Base-by-base conservation (phyloP, 1,140 invertebrate genomes). In the Trachelipus rathkii region DNA sequence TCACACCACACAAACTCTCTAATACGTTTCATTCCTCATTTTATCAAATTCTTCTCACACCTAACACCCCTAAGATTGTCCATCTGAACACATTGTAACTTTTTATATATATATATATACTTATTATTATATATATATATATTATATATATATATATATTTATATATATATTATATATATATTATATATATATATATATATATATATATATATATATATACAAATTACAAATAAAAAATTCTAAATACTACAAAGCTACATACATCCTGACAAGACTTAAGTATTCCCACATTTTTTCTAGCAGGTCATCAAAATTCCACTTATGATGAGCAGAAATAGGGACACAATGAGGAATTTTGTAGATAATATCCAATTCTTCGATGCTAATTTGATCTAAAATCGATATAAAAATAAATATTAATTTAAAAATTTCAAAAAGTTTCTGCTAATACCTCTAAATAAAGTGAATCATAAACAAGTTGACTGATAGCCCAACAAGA, bases 251-350 rank as follows among this genome's bases (percentile, higher is more conserved):
- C 75, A 24, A 74, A 19, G 53, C 53, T 73, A 87, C 88, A 89
- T 89, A 97, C 92, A 99, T 97, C 87, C 98, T 88, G 67, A 97
- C 91, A 10, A 99, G 88, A 84, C 93, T 92, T 15, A 99, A 86
- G 85, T 99, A 99, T 79, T 96, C 92, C 98, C 98, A 99, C 92
- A 99, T 98, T 85, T 96, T 97, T 85, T 99, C 97, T 15, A 99
- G 85, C 71, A 99, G 86, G 86, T 99, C 97, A 86, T 99, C 98
- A 86, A 99, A 99, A 85, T 99, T 99, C 98, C 98, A 99, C 84
- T 95, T 95, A 85, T 99, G 97, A 88, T 99, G 97, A 73, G 98
- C 98, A 74, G 97, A 99, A 80, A 99, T 98, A 0, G 98, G 98
- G 13, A 99, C 96, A 84, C 95, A 97, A 85, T 99, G 97, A 4